Base-by-base conservation (phyloP, 2,888 invertebrate species). In the Mythimna albipuncta region DNA sequence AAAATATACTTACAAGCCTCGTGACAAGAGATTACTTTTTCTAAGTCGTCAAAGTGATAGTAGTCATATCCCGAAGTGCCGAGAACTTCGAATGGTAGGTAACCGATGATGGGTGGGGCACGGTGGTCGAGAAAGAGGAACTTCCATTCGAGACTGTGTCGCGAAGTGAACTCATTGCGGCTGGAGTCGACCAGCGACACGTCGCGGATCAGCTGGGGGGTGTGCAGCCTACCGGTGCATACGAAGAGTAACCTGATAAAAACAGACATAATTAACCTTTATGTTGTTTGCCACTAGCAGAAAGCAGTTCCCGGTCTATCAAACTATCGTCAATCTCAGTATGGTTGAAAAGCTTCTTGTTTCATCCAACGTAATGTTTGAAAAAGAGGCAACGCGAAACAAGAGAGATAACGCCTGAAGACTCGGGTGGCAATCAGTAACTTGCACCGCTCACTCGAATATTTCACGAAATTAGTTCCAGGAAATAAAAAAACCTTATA, bases 51-150 rank as follows among this genome's bases (percentile, higher is more conserved):
- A 64, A 99, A 98, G 91, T 99, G 99, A 89, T 99, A 99, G 91
- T 99, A 99, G 91, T 99, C 99, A 91, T 99, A 99, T 2, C 99
- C 99, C 0, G 99, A 99, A 0, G 99, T 99, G 59, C 99, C 99
- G 5, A 99, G 96, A 44, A 99, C 98, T 94, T 99, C 99, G 91
- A 99, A 99, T 0, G 99, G 99, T 87, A 99, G 95, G 85, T 99
- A 99, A 0, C 99, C 99, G 81, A 99, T 99, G 66, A 99, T 98
- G 0, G 98, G 98, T 2, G 99, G 98, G 0, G 99, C 99, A 88
- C 99, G 97, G 90, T 99, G 99, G 91, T 99, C 99, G 41, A 99
- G 94, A 91, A 99, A 99, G 35, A 99, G 95, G 91, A 99, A 99
- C 92, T 99, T 99, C 99, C 99, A 99, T 92, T 99, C 99, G 82